phyloP scores from a whole-genome alignment of 2,888 invertebrate genomes.

The Ophion slaviceki region DNA sequence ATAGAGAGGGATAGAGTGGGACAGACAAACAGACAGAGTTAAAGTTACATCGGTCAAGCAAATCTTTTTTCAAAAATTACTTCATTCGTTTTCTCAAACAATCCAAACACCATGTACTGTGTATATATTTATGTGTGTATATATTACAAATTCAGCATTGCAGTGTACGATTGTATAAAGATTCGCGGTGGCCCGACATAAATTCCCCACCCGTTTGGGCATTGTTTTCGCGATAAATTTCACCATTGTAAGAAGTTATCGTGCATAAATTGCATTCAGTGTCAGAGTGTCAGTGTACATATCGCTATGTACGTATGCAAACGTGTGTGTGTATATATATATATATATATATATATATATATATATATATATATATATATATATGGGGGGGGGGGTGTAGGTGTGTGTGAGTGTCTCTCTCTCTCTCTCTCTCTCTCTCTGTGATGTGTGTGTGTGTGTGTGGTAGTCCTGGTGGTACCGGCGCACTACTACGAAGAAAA shows the following conservation, averaged over 20 bases:
- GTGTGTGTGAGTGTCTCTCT: neutral
- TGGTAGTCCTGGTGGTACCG: constrained; percentile 29
- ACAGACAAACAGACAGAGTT: neutral
- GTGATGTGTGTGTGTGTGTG: constrained; percentile 5
- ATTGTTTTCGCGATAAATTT: constrained; percentile 79
- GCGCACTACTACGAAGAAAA: constrained; percentile 69
- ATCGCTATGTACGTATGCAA: neutral
- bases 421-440: constrained; percentile 6
- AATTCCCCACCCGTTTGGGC: constrained; percentile 66
- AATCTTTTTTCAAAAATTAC: neutral
- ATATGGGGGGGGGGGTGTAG: no score
- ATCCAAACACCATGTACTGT: neutral
- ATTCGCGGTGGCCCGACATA: constrained; percentile 56
- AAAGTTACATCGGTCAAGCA: neutral
- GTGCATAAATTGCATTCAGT: constrained; percentile 76
- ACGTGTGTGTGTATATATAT: neutral
- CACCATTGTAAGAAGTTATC: constrained; percentile 74
- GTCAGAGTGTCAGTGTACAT: constrained; percentile 33
- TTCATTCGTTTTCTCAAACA: constrained; percentile 7
- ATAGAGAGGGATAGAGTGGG: neutral
- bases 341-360: constrained; percentile 7
- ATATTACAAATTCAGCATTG: constrained; percentile 9
- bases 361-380: constrained; percentile 11
- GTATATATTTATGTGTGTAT: constrained; percentile 20
- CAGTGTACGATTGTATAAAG: constrained; percentile 40